A percentile compares a stretch with the other conserved stretches of the same genome.
Evolutionary conservation across 53 echinoderm and acorn worm species (phyloP).

Genomic region (Antedon mediterranea): DNA sequence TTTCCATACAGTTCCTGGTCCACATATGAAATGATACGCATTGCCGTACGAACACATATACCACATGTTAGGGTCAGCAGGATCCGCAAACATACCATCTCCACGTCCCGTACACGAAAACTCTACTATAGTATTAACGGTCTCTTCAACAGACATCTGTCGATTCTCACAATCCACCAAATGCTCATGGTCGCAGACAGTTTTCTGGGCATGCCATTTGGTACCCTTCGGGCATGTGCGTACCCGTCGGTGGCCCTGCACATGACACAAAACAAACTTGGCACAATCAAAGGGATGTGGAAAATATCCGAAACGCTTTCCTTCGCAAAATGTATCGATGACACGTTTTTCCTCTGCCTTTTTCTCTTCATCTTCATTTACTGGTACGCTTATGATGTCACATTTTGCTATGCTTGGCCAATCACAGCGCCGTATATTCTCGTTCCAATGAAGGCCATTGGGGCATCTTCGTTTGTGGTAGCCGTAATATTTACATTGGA

Average conservation of each 20-base stretch:
- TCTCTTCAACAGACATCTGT: neutral
- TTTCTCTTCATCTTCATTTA: neutral
- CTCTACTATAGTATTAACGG: neutral
- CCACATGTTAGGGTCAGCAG: neutral
- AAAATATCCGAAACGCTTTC: neutral
- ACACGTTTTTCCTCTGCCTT: neutral
- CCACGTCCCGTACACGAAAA: neutral
- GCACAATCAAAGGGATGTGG: neutral
- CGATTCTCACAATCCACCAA: neutral
- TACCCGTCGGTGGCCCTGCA: neutral
- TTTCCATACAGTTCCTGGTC: neutral
- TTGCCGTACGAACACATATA: neutral
- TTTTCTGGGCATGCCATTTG: neutral
- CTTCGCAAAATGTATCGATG: neutral
- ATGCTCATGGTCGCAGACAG: neutral
- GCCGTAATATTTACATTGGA: neutral
- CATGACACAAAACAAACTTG: neutral
- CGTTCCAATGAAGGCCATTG: neutral
- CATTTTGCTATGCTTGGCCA: neutral
- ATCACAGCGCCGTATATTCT: neutral
- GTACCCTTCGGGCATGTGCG: neutral
- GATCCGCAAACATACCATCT: neutral
- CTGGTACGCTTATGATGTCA: neutral
- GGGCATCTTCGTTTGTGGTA: neutral
- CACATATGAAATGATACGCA: neutral